Evolutionary conservation across 2,888 invertebrate species (phyloP).

Genomic region (Byasa hedistus): DNA sequence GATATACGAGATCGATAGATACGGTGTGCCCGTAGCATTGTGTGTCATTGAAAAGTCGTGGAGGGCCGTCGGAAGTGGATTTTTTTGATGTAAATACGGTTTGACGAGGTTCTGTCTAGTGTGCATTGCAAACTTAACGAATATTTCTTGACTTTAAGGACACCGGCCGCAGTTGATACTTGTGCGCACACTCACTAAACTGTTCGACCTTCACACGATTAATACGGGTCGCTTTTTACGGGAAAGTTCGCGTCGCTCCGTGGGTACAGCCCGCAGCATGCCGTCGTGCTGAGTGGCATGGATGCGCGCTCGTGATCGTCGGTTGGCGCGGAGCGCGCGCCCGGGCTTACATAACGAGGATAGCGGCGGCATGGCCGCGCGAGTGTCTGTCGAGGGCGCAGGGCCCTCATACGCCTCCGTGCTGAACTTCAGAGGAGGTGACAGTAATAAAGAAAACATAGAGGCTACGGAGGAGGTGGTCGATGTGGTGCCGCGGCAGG

Average conservation of each 20-base stretch:
- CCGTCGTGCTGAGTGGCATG: slow-evolving; percentile 75
- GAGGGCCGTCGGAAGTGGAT: slow-evolving; percentile 73
- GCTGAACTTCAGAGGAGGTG: slow-evolving; percentile 81
- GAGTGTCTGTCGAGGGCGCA: slow-evolving; percentile 75
- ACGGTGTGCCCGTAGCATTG: slow-evolving; percentile 59
- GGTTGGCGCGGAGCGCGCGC: slow-evolving; percentile 80
- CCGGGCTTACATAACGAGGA: slow-evolving; percentile 76
- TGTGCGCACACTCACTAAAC: slow-evolving; percentile 42
- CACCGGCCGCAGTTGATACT: slow-evolving; percentile 46
- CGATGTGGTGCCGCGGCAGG: slow-evolving; percentile 52
- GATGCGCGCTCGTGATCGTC: slow-evolving; percentile 80
- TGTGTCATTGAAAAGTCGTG: slow-evolving; percentile 64
- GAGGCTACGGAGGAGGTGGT: slow-evolving; percentile 64
- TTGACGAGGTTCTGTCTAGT: slow-evolving; percentile 75
- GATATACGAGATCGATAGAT: slow-evolving; percentile 55
- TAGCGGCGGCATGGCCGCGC: slow-evolving; percentile 79
- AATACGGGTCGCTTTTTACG: slow-evolving; percentile 47
- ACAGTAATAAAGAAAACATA: slow-evolving; percentile 82
- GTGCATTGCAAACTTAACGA: slow-evolving; percentile 65
- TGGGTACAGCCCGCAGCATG: slow-evolving; percentile 73
- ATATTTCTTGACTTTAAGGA: slow-evolving; percentile 57
- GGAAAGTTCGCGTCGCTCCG: slow-evolving; percentile 59
- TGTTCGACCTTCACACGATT: slow-evolving; percentile 54
- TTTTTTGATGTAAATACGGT: slow-evolving; percentile 79
- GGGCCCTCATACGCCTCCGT: slow-evolving; percentile 87